Percentiles rank a stretch among this genome's conserved stretches.
Evolutionary conservation across 2,113 vertebrate species (phyloP).

Genomic region (Phalacrocorax aristotelis): DNA sequence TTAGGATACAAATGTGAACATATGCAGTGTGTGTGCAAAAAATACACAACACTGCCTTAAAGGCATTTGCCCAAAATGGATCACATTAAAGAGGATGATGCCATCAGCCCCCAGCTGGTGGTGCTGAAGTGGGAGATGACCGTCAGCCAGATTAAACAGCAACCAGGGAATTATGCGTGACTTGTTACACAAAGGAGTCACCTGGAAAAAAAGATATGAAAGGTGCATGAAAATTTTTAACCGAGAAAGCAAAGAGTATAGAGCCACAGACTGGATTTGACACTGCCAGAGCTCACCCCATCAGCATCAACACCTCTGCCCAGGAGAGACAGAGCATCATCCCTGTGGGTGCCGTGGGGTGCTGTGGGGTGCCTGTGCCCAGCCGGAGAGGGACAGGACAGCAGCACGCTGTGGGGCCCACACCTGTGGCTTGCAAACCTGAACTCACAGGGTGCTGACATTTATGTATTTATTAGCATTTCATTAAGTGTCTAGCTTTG

Average conservation of each 20-base stretch:
- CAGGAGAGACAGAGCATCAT: background rate
- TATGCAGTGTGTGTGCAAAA: background rate
- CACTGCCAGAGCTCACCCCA: background rate
- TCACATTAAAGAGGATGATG: background rate
- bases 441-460: background rate
- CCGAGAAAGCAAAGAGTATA: background rate
- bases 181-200: background rate
- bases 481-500: background rate
- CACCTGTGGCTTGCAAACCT: background rate
- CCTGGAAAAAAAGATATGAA: background rate
- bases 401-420: background rate
- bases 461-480: background rate
- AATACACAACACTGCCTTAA: background rate
- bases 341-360: background rate
- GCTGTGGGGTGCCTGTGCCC: background rate
- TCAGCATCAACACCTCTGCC: background rate
- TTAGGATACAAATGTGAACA: background rate
- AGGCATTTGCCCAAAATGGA: background rate
- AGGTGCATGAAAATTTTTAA: fast-evolving
- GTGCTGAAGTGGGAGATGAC: background rate
- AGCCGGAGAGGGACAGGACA: background rate
- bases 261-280: background rate
- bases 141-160: background rate
- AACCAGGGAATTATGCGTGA: background rate
- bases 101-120: background rate